These are phyloP conservation scores for Plebejus anna DNA, from an alignment of 2,888 invertebrate genomes.

Conservation along the genomic window DNA sequence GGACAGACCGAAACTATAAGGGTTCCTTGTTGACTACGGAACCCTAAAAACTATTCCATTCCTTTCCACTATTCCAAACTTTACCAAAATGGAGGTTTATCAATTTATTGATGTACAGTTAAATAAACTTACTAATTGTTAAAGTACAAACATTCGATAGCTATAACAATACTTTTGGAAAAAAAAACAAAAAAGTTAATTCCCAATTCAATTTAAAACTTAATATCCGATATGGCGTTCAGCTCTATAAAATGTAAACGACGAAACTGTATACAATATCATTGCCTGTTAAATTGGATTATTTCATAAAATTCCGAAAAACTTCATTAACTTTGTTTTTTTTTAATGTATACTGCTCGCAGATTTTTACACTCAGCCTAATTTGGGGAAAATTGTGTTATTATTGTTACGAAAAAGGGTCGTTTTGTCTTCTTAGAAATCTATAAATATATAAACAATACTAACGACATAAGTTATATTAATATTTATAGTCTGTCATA, in stretches of 20 bases:
- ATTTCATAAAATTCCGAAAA: conserved; percentile 10
- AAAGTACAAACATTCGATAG: not conserved
- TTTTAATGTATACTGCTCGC: not conserved
- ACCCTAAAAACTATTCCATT: not conserved
- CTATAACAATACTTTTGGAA: not conserved
- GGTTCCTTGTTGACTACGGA: too few species aligned
- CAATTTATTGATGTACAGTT: not conserved
- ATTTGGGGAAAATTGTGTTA: not conserved
- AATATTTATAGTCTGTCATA: too few species aligned
- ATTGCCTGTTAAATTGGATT: conserved; percentile 9
- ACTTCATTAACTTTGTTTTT: conserved; percentile 12
- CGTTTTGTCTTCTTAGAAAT: not conserved
- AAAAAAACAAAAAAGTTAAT: conserved; percentile 2
- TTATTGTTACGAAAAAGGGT: not conserved
- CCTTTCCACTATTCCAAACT: not conserved
- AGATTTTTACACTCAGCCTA: not conserved
- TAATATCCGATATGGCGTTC: conserved; percentile 24
- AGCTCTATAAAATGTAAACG: conserved; percentile 4
- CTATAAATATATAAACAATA: too few species aligned
- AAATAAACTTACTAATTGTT: not conserved
- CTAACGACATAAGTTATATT: too few species aligned
- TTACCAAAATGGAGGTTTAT: not conserved
- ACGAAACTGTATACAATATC: conserved; percentile 10
- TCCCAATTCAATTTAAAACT: conserved; percentile 17
- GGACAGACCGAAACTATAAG: too few species aligned